phyloP scores from a whole-genome alignment of 2,113 vertebrate genomes.

The Antigone vipio region DNA sequence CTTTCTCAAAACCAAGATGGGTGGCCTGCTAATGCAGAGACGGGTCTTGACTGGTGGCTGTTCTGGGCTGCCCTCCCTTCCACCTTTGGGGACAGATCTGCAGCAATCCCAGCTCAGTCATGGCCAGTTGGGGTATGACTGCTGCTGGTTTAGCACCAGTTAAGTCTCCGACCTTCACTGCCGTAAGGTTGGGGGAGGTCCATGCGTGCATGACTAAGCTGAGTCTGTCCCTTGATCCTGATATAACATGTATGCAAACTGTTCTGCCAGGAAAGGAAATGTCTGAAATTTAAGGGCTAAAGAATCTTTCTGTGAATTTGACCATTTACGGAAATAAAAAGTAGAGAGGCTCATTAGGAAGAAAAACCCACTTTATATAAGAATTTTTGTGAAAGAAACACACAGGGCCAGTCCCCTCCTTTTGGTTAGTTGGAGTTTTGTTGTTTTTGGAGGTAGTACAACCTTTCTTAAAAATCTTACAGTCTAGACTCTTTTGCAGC shows the following conservation, averaged over 20 bases:
- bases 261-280: neutral
- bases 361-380: neutral
- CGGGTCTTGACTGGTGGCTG: neutral
- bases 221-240: neutral
- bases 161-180: neutral
- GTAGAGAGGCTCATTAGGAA: neutral
- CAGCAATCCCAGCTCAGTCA: neutral
- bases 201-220: accelerated
- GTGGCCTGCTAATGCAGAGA: neutral
- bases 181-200: neutral
- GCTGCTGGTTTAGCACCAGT: neutral
- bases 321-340: neutral
- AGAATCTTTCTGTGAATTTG: neutral
- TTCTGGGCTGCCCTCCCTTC: neutral
- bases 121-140: neutral
- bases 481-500: neutral
- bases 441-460: neutral
- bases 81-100: neutral
- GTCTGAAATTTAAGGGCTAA: neutral
- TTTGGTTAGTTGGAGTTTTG: neutral
- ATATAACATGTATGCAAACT: neutral
- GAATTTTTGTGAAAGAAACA: neutral
- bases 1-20: neutral
- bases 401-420: neutral
- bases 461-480: neutral